Base-by-base conservation (phyloP, 1,140 invertebrate species). In the Mercenaria mercenaria region DNA sequence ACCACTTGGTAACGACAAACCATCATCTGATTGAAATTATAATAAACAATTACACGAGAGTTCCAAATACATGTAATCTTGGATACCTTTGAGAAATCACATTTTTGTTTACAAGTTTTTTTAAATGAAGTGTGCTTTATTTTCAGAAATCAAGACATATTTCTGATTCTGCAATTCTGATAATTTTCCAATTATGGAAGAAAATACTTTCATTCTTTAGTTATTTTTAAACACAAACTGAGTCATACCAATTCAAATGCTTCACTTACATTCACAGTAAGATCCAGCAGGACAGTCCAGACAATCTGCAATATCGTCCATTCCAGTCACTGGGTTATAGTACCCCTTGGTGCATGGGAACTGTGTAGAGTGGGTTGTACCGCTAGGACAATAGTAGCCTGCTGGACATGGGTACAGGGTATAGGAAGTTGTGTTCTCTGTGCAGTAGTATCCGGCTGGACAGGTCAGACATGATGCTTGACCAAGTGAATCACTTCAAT, bases 371-470 rank as follows among this genome's bases (percentile, higher is more conserved):
- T 91, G 76, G 37, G 91, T 92, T 23, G 95, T 95, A 0, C 94
- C 94, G 32, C 37, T 41, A 37, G 95, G 95, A 76, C 95, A 95
- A 87, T 95, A 95, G 85, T 94, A 94, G 13, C 95, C 95, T 0
- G 87, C 52, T 18, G 93, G 93, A 90, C 95, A 95, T 13, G 92
- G 59, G 39, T 93, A 92, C n/a, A 91, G 69, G 29, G 50, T 61
- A 86, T 90, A 93, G 32, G 83, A 83, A 18, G 94, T 94, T 13
- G 94, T 93, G 87, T 95, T 95, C 90, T 94, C 92, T 39, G 92
- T 64, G 89, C 95, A 95, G 90, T 95, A 95, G 85, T 93, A 94
- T 8, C 95, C 94, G 72, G 93, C 91, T n/a, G 94, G 94, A 83
- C 95, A 95, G 1, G 74, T 47, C 6, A 92, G 91, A 87, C 95